Conservation (phyloP, 2,888 invertebrate genomes). For the Leptura quadrifasciata region DNA sequence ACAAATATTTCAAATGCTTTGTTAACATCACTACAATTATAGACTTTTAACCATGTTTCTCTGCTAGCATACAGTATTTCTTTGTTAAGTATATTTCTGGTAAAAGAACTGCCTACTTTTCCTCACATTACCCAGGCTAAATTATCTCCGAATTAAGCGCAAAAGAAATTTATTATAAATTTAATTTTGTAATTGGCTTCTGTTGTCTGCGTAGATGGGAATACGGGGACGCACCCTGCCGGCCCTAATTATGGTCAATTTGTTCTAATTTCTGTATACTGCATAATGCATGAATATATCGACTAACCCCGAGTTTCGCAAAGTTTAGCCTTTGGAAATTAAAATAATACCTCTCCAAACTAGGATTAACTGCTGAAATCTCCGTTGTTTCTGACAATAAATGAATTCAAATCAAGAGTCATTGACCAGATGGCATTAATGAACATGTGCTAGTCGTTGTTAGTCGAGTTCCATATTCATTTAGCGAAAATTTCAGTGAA, state of each 20-base stretch:
- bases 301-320: conserved; percentile 14
- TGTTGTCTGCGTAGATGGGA: not conserved
- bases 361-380: conserved; percentile 4
- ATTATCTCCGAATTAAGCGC: too few species aligned
- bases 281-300: conserved; percentile 27
- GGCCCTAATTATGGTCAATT: conserved; percentile 23
- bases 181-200: not conserved
- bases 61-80: too few species aligned
- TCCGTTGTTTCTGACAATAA: conserved; percentile 9
- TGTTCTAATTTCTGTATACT: conserved; percentile 14
- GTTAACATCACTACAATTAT: too few species aligned
- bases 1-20: too few species aligned
- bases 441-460: conserved; percentile 21
- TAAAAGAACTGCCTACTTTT: too few species aligned
- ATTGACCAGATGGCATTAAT: conserved; percentile 24
- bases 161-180: not conserved
- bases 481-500: conserved; percentile 12
- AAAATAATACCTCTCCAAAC: conserved; percentile 16
- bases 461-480: conserved; percentile 28
- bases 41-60: too few species aligned
- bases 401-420: conserved; percentile 22
- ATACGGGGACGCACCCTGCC: not conserved
- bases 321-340: conserved; percentile 11
- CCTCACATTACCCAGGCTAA: too few species aligned
- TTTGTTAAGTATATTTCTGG: too few species aligned